Evolutionary conservation across 92 coral and sea anemone species (phyloP).

Genomic region (Montipora capitata): DNA sequence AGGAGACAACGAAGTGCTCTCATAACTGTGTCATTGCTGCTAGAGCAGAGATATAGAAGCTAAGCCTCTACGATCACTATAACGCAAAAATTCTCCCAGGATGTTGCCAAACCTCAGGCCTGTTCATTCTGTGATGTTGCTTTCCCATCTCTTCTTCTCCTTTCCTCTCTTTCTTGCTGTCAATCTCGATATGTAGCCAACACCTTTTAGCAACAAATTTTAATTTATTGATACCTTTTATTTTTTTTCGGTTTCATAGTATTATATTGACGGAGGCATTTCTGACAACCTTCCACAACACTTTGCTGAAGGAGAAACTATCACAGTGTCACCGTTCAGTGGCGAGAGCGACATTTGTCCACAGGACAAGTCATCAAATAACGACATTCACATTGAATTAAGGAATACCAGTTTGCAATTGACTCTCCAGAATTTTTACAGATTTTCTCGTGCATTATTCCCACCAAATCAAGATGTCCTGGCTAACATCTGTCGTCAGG

Average conservation of each 20-base stretch:
- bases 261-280: constrained; percentile 95
- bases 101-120: no score
- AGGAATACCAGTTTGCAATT: constrained; percentile 93
- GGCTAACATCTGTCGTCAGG: constrained; percentile 89
- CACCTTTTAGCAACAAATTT: no score
- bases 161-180: no score
- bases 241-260: constrained; percentile 40
- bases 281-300: constrained; percentile 97
- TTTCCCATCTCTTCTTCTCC: no score
- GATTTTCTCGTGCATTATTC: constrained; percentile 90
- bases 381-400: constrained; percentile 82
- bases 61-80: no score
- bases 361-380: constrained; percentile 87
- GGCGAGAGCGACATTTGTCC: constrained; percentile 99
- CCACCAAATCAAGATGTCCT: constrained; percentile 87
- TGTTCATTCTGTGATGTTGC: no score
- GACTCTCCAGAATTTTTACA: constrained; percentile 83
- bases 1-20: no score
- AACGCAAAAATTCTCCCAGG: no score
- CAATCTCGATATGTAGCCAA: no score
- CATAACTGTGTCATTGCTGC: no score
- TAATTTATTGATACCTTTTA: no score
- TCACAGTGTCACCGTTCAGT: constrained; percentile 98
- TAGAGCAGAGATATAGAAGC: no score
- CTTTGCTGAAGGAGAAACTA: constrained; percentile 96